Percentiles rank a stretch among this genome's conserved stretches.
Conservation (phyloP, 2,113 vertebrate species). For the Bettongia penicillata region DNA sequence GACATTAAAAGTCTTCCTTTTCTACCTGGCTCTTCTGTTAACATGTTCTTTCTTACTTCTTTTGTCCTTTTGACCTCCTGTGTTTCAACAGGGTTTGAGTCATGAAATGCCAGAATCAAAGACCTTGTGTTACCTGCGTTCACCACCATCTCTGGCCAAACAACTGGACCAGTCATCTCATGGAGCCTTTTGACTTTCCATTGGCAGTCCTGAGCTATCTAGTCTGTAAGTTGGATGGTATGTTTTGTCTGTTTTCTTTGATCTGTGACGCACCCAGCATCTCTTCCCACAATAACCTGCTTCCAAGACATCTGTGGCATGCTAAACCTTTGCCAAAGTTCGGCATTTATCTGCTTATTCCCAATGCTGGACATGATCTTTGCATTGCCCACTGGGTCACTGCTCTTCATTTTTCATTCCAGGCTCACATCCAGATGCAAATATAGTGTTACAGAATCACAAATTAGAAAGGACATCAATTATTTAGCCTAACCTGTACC, state of each 20-base stretch:
- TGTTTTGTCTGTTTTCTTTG: background rate
- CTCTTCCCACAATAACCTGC: background rate
- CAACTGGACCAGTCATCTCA: background rate
- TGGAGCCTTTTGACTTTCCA: background rate
- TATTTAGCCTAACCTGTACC: background rate
- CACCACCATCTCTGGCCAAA: background rate
- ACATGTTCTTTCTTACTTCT: background rate
- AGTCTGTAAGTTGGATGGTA: background rate
- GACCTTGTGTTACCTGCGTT: background rate
- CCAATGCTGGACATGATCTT: background rate
- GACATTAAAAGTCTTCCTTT: constrained; percentile 15
- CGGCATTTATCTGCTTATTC: background rate
- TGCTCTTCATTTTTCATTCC: background rate
- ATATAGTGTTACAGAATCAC: background rate
- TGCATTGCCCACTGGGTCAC: background rate
- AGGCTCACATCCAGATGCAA: background rate
- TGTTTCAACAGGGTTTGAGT: background rate
- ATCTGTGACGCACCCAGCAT: background rate
- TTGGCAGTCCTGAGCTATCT: background rate
- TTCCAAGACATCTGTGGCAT: background rate
- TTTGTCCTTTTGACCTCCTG: background rate
- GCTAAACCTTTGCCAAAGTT: background rate
- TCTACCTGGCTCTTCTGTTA: constrained; percentile 43
- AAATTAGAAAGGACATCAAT: background rate
- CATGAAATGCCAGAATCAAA: background rate